Percentiles rank a stretch among this genome's conserved stretches.
Evolutionary conservation across 2,888 invertebrate species (phyloP).

Genomic region (Alsophila aescularia): DNA sequence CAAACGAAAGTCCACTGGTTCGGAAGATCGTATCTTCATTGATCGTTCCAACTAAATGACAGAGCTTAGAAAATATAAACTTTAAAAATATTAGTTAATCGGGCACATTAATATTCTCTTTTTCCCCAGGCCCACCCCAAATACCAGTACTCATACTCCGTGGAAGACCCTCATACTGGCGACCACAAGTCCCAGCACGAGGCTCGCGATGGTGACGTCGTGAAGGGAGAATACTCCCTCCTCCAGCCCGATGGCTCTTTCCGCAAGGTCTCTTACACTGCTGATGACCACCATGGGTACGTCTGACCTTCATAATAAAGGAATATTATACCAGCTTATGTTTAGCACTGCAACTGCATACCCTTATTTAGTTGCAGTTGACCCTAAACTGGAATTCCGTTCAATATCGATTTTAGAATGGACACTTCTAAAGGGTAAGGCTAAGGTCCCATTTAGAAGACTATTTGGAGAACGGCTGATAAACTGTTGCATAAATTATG

Average conservation of each 20-base stretch:
- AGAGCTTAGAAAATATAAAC: background rate
- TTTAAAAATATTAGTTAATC: background rate
- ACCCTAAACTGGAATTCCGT: conserved; percentile 9
- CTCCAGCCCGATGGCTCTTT: conserved; percentile 86
- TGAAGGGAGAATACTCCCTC: conserved; percentile 87
- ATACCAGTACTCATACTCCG: conserved; percentile 86
- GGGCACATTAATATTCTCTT: background rate
- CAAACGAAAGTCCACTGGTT: too few species aligned
- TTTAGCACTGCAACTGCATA: background rate
- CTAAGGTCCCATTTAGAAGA: conserved; percentile 16
- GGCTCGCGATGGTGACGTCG: conserved; percentile 85
- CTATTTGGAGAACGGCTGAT: conserved; percentile 15
- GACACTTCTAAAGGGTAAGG: conserved; percentile 9
- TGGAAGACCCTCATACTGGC: conserved; percentile 85
- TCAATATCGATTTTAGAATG: conserved; percentile 2
- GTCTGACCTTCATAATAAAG: conserved; percentile 3
- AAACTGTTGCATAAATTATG: background rate
- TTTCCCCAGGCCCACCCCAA: conserved; percentile 83
- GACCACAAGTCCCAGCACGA: conserved; percentile 86
- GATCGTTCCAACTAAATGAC: background rate
- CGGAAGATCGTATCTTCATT: too few species aligned
- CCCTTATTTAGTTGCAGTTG: conserved; percentile 2
- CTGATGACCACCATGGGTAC: conserved; percentile 85
- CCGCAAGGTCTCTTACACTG: conserved; percentile 85
- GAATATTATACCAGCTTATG: background rate